phyloP scores from a whole-genome alignment of 2,113 vertebrate species.

The Nestor notabilis region DNA sequence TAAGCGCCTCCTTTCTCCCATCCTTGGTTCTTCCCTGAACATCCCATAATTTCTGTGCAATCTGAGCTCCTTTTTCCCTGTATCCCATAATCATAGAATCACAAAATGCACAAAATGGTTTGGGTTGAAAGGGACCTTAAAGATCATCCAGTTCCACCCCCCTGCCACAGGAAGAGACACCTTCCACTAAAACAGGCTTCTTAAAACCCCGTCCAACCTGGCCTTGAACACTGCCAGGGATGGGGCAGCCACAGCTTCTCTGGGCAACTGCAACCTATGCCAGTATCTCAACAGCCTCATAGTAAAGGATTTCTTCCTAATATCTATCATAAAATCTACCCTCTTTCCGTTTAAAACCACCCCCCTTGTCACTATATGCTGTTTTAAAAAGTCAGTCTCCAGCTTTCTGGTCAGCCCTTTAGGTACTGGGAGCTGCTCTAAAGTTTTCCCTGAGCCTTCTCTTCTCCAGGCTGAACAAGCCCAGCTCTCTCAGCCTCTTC shows the following conservation, averaged over 20 bases:
- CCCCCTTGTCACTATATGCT: background rate
- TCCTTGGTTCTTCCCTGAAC: background rate
- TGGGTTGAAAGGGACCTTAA: background rate
- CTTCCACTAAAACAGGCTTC: background rate
- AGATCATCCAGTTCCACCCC: background rate
- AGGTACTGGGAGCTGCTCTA: background rate
- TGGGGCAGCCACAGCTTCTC: background rate
- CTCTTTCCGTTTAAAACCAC: too few species aligned
- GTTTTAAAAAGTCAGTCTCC: background rate
- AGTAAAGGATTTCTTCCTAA: background rate
- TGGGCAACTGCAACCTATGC: background rate
- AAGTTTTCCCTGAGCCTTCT: rapidly evolving
- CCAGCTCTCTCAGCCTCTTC: background rate
- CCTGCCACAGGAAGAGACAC: background rate
- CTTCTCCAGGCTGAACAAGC: background rate
- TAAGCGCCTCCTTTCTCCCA: background rate
- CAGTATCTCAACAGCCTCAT: background rate
- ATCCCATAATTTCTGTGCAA: background rate
- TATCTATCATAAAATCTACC: too few species aligned
- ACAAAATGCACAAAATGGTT: background rate
- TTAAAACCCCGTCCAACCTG: background rate
- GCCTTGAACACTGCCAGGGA: background rate
- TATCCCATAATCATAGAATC: background rate
- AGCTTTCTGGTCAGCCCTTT: background rate
- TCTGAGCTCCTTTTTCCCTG: background rate